phyloP scores from a whole-genome alignment of 2,797 vertebrate genomes.

The Poeciliopsis infans region DNA sequence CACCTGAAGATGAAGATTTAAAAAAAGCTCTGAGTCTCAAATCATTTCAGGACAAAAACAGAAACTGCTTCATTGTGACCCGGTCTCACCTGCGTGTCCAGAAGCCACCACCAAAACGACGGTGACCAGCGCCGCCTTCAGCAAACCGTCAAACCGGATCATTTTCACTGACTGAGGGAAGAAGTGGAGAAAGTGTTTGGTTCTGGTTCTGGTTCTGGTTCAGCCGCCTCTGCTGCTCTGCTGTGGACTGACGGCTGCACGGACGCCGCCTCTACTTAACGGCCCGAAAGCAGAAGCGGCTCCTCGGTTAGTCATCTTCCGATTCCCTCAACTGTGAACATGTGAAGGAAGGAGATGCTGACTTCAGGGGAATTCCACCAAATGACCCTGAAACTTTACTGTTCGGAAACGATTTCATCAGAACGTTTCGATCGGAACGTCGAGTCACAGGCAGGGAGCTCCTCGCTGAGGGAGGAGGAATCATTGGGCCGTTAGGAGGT shows the following conservation, averaged over 20 bases:
- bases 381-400: neutral
- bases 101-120: slow-evolving; percentile 21
- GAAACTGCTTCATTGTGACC: neutral
- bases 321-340: neutral
- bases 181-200: neutral
- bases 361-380: slow-evolving; percentile 24
- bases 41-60: neutral
- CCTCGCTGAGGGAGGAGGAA: neutral
- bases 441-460: neutral
- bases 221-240: slow-evolving; percentile 5
- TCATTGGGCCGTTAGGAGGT: neutral
- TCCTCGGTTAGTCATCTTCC: slow-evolving; percentile 21
- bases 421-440: neutral
- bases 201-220: neutral
- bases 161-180: slow-evolving; percentile 24
- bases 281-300: slow-evolving; percentile 46
- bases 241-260: slow-evolving; percentile 26
- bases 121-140: slow-evolving; percentile 31
- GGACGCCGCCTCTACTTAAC: slow-evolving; percentile 9
- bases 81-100: slow-evolving; percentile 26
- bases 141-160: slow-evolving; percentile 12
- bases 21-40: neutral
- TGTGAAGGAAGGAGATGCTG: slow-evolving; percentile 3
- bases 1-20: neutral
- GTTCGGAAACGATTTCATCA: slow-evolving; percentile 51